Evolutionary conservation across 2,797 vertebrate genomes (phyloP), one percentile per base, ranked within the genome.

Genomic region (Acipenser ruthenus): DNA sequence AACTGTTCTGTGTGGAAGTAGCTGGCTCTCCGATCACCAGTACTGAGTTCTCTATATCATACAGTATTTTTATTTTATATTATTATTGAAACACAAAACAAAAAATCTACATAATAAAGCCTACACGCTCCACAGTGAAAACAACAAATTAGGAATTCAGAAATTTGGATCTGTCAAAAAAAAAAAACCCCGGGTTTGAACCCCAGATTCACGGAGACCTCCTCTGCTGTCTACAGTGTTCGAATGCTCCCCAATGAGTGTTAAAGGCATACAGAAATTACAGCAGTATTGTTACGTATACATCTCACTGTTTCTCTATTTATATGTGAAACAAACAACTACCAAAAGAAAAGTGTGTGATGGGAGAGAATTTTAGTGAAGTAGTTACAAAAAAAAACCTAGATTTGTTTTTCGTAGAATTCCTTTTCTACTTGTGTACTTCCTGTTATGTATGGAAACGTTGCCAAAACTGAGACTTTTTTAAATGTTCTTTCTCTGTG

Each of bases 391-490:
- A 55, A 55, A 55, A 67, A 18, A 18, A 18, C 15, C 64, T 64
- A 65, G 50, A 50, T 73, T 69, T 70, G 68, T 55, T 55, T 55
- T 55, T 55, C n/a, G 4, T 55, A 55, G 52, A 55, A 55, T 55
- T 55, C 9, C 9, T 55, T 55, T 55, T n/a, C n/a, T 50, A 67
- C 51, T 69, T 63, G 62, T 73, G 23, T 74, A 66, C 2, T 78
- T 76, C 69, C 11, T 70, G 74, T 18, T 68, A 69, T 64, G 66
- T 74, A 70, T 68, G 75, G 74, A 80, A 80, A 80, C 73, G 68
- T 76, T 82, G 81, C 85, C 86, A 86, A 88, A 88, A 83, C 74
- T 63, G 71, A 74, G 66, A 76, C 52, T 18, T 48, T 51, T 68
- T 65, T 66, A 75, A 66, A 67, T 70, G 61, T 74, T 69, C 50